Percentiles rank a stretch among this genome's conserved stretches.
phyloP scores from a whole-genome alignment of 1,140 invertebrate genomes.

The Xylocopa sonorina region DNA sequence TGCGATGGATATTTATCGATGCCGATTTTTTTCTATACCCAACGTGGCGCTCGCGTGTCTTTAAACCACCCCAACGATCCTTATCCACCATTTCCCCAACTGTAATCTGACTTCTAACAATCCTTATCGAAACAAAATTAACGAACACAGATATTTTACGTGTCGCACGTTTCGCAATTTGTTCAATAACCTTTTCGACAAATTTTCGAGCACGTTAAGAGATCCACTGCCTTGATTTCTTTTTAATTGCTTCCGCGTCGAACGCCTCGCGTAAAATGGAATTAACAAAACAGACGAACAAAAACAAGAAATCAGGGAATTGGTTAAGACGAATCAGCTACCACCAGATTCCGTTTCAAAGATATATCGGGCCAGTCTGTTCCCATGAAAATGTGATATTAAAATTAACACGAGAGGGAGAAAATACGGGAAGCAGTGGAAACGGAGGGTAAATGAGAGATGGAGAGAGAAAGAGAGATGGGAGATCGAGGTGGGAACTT shows the following conservation, averaged over 20 bases:
- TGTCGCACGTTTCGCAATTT: not conserved
- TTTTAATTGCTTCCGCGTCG: not conserved
- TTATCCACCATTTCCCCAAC: not conserved
- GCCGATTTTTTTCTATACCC: not conserved
- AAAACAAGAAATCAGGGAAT: not conserved
- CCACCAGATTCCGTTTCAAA: conserved; percentile 10
- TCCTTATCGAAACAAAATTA: not conserved
- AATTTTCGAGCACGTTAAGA: too few relatives aligned
- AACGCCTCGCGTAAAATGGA: not conserved
- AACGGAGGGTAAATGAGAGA: conserved; percentile 7
- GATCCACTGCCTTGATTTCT: not conserved
- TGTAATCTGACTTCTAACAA: not conserved
- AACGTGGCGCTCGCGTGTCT: conserved; percentile 1
- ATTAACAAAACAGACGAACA: not conserved
- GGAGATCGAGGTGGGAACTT: conserved; percentile 10
- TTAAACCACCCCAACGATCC: not conserved
- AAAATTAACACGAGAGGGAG: conserved; percentile 65
- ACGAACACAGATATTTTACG: not conserved
- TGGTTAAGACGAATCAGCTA: not conserved
- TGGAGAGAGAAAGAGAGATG: not conserved
- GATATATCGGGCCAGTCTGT: conserved; percentile 66
- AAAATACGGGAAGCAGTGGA: conserved; percentile 37
- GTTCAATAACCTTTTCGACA: too few relatives aligned
- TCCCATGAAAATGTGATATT: conserved; percentile 73
- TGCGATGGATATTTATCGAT: not conserved